These are phyloP conservation scores for Vombatus ursinus DNA, from an alignment of 2,113 vertebrate species.

Conservation along the genomic window DNA sequence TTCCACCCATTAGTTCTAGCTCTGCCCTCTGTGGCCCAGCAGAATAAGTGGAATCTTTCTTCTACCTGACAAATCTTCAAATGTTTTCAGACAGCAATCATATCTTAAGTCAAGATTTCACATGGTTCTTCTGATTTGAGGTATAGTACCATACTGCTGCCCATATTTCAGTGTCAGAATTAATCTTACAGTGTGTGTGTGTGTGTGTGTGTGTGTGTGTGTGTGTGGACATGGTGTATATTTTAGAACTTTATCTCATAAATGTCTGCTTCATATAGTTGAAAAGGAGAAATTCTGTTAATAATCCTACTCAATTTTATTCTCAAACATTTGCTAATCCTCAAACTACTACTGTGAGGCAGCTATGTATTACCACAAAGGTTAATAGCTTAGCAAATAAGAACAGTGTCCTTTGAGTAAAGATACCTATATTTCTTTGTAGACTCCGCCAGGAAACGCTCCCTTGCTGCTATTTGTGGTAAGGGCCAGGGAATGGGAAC, in stretches of 20 bases:
- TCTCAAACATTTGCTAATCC: not conserved
- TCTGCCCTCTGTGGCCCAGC: not conserved
- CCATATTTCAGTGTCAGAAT: not conserved
- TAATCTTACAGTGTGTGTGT: not conserved
- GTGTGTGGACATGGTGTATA: not conserved
- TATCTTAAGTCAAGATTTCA: not conserved
- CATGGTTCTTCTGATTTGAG: not conserved
- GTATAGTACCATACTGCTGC: not conserved
- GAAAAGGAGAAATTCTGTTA: not conserved
- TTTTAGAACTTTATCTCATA: not conserved
- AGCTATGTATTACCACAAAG: not conserved
- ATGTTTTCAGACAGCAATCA: not conserved
- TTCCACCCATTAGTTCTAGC: not conserved
- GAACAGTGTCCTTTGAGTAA: not conserved
- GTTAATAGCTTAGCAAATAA: not conserved
- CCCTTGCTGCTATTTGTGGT: not conserved
- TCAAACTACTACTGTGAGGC: not conserved
- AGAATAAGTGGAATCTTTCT: not conserved
- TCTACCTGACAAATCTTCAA: not conserved
- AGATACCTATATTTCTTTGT: not conserved
- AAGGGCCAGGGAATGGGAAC: not conserved
- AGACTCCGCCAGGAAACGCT: not conserved
- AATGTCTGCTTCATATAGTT: not conserved
- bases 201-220: not conserved
- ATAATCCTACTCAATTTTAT: not conserved